These are phyloP conservation scores for Zaprionus vittiger DNA, from an alignment of 1,140 invertebrate genomes.

Conservation along the genomic window DNA sequence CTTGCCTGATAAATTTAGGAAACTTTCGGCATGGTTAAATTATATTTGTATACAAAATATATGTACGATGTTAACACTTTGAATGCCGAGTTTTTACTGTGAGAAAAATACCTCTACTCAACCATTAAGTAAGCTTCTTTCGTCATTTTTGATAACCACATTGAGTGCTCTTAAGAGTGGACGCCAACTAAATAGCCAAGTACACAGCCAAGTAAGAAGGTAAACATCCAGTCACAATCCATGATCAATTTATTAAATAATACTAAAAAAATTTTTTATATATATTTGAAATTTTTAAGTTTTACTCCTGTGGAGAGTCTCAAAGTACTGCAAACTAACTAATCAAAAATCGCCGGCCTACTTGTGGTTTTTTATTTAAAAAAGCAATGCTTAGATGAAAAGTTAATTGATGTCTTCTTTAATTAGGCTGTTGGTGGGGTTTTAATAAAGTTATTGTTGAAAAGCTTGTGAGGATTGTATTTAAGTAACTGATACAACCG, in stretches of 20 bases:
- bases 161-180: not conserved
- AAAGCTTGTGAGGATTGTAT: too few species aligned
- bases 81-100: not conserved
- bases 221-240: slow-evolving; percentile 53
- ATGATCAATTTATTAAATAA: slow-evolving; percentile 22
- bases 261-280: not conserved
- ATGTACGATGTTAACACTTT: not conserved
- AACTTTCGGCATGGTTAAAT: not conserved
- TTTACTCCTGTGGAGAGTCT: not conserved
- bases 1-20: not conserved
- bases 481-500: too few species aligned
- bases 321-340: not conserved
- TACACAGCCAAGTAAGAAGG: slow-evolving; percentile 50
- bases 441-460: not conserved
- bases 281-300: not conserved
- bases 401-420: not conserved
- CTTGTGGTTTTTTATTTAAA: not conserved
- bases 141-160: not conserved
- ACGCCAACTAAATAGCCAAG: slow-evolving; percentile 52
- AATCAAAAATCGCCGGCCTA: not conserved
- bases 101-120: not conserved
- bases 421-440: not conserved
- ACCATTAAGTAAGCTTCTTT: not conserved
- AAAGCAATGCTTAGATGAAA: not conserved
- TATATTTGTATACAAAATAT: not conserved